Percentiles rank a stretch among this genome's conserved stretches.
phyloP scores from a whole-genome alignment of 2,797 vertebrate genomes.

The Parambassis ranga region DNA sequence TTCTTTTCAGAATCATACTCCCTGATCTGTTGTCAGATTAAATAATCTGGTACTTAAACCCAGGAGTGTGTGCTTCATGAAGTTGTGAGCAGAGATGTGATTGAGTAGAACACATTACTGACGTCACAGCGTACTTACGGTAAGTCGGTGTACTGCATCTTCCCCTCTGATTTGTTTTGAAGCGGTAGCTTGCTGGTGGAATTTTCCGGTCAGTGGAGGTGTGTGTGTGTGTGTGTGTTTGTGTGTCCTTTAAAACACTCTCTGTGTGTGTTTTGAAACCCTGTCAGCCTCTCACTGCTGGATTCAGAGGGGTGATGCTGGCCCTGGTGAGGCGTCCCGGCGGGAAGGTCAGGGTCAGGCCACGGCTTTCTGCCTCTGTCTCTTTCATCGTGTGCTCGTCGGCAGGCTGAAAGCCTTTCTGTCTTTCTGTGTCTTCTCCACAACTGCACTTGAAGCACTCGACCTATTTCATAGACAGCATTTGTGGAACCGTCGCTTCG shows the following conservation, averaged over 20 bases:
- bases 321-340: constrained; percentile 17
- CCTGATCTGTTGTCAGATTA: too few relatives aligned
- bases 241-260: not conserved
- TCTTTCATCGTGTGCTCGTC: not conserved
- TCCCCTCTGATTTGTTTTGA: not conserved
- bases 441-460: too few relatives aligned
- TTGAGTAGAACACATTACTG: not conserved
- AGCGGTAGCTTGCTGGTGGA: not conserved
- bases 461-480: too few relatives aligned
- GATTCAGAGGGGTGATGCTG: constrained; percentile 1
- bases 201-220: not conserved
- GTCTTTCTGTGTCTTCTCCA: too few relatives aligned
- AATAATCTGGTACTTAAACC: too few relatives aligned
- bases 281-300: not conserved
- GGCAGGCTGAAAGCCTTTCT: too few relatives aligned
- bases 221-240: not conserved
- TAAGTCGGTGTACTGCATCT: too few relatives aligned
- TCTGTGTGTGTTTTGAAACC: too few relatives aligned
- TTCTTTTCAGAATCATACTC: not conserved
- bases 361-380: not conserved
- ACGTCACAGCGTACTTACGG: too few relatives aligned
- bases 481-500: too few relatives aligned
- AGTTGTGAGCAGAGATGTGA: not conserved
- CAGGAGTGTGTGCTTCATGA: too few relatives aligned
- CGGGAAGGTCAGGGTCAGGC: constrained; percentile 20